A percentile compares a stretch with the other conserved stretches of the same genome.
Evolutionary conservation across 2,888 invertebrate genomes (phyloP).

Genomic region (Metalampra italica): DNA sequence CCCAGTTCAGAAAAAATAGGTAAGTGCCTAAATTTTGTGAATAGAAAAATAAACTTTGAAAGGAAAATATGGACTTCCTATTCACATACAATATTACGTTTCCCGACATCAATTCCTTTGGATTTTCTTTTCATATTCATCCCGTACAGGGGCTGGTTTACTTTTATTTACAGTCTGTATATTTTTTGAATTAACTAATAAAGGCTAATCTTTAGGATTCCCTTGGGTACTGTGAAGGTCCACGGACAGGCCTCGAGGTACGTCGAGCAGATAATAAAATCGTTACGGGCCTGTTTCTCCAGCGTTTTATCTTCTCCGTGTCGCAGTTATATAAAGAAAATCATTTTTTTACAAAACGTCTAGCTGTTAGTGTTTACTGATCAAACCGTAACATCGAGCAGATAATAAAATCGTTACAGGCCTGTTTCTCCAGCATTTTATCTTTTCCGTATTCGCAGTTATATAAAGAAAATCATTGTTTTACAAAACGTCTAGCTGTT

Average conservation of each 20-base stretch:
- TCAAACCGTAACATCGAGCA: background rate
- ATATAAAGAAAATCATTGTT: background rate
- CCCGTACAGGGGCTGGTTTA: background rate
- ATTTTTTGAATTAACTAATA: slow-evolving; percentile 2
- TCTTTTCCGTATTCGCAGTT: background rate
- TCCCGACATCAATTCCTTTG: background rate
- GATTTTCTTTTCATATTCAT: background rate
- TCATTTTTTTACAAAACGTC: background rate
- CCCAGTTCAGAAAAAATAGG: no score
- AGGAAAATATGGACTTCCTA: background rate
- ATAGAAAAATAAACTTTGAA: background rate
- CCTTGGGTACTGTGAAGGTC: background rate
- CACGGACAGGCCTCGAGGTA: background rate
- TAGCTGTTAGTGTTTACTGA: no score
- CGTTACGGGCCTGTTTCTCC: slow-evolving; percentile 5
- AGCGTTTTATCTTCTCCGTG: slow-evolving; percentile 5
- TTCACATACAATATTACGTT: background rate
- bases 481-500: no score
- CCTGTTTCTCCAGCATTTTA: slow-evolving; percentile 8
- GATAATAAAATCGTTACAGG: slow-evolving; percentile 7
- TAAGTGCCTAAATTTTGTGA: background rate
- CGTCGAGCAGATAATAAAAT: slow-evolving; percentile 3
- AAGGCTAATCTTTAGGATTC: slow-evolving; percentile 1
- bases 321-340: background rate
- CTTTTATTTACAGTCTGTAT: background rate